Evolutionary conservation across 2,888 invertebrate genomes (phyloP).

Genomic region (Tachystola acroxantha): DNA sequence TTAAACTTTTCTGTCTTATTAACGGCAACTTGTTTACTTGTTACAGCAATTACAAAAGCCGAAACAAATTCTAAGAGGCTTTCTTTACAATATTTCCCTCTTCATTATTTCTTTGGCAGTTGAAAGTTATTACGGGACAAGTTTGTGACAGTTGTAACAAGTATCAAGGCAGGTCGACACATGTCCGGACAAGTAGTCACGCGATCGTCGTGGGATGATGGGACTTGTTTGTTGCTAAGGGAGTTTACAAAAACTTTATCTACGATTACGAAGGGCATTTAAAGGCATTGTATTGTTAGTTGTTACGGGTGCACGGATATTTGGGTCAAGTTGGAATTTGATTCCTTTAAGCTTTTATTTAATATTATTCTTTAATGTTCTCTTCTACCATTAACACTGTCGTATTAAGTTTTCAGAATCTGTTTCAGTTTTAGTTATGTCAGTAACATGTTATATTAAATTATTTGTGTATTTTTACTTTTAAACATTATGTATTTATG

Average conservation of each 20-base stretch:
- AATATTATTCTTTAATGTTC: too few relatives aligned
- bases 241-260: constrained; percentile 1
- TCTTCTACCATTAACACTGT: too few relatives aligned
- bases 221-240: constrained; percentile 15
- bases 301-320: constrained; percentile 1
- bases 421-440: too few relatives aligned
- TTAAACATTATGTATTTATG: too few relatives aligned
- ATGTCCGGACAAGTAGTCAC: constrained; percentile 21
- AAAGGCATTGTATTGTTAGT: too few relatives aligned
- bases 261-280: too few relatives aligned
- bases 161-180: constrained; percentile 27
- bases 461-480: too few relatives aligned
- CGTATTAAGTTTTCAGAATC: too few relatives aligned
- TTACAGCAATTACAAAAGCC: background rate
- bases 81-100: background rate
- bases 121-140: constrained; percentile 12
- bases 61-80: background rate
- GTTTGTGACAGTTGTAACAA: constrained; percentile 17
- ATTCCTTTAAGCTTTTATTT: too few relatives aligned
- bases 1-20: background rate
- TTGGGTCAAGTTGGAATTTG: background rate
- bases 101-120: constrained; percentile 2
- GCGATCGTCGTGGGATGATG: constrained; percentile 12
- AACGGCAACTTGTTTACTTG: constrained; percentile 2
- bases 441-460: too few relatives aligned